Evolutionary conservation across 2,797 vertebrate species (phyloP).

Genomic region (Macroramphosus scolopax): DNA sequence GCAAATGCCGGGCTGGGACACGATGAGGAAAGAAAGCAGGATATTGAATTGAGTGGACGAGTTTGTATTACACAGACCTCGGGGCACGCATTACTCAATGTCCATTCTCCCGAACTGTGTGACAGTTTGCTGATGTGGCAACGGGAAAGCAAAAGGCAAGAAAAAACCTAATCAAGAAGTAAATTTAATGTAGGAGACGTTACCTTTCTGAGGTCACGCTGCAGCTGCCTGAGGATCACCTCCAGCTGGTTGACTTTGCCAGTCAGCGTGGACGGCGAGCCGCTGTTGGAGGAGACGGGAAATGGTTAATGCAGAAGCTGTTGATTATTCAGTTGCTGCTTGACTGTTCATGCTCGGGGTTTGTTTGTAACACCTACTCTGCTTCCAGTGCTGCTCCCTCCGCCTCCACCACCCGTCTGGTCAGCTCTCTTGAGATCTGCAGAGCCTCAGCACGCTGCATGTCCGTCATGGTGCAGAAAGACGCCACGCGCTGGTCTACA

Average conservation of each 20-base stretch:
- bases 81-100: slow-evolving; percentile 53
- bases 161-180: slow-evolving; percentile 11
- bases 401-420: slow-evolving; percentile 81
- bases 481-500: slow-evolving; percentile 91
- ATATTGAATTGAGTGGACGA: slow-evolving; percentile 69
- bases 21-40: slow-evolving; percentile 67
- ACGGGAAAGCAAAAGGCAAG: slow-evolving; percentile 5
- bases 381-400: slow-evolving; percentile 83
- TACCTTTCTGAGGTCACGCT: slow-evolving; percentile 93
- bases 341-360: slow-evolving; percentile 5
- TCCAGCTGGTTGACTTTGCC: slow-evolving; percentile 98
- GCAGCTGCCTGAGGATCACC: slow-evolving; percentile 91
- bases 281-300: slow-evolving; percentile 64
- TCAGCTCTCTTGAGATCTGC: slow-evolving; percentile 84
- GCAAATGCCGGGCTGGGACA: slow-evolving; percentile 49
- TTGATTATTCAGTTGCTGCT: slow-evolving; percentile 3
- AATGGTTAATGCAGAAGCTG: neutral
- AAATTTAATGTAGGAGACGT: slow-evolving; percentile 1
- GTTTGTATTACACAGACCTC: slow-evolving; percentile 58
- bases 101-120: slow-evolving; percentile 36
- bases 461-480: slow-evolving; percentile 93
- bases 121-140: slow-evolving; percentile 29
- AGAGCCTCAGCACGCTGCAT: slow-evolving; percentile 86
- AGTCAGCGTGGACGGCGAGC: slow-evolving; percentile 86
- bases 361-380: slow-evolving; percentile 76